These are phyloP conservation scores for Seira sanloemensis DNA, from an alignment of 2,888 invertebrate species.

Conservation along the genomic window DNA sequence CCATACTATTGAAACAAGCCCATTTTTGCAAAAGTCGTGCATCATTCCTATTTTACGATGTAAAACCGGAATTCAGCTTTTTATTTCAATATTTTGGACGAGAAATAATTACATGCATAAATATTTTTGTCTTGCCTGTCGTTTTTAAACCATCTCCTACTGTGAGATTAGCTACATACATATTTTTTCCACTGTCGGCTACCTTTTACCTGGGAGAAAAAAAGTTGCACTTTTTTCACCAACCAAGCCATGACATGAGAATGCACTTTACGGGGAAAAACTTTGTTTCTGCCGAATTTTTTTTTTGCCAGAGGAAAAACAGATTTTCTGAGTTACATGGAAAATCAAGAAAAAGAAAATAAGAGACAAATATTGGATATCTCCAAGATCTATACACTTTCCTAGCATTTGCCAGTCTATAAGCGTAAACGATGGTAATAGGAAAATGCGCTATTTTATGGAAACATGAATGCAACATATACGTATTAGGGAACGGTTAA, in stretches of 20 bases:
- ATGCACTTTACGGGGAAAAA: slow-evolving; percentile 52
- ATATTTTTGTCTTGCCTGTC: slow-evolving; percentile 21
- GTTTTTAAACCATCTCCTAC: slow-evolving; percentile 17
- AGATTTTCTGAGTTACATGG: not conserved
- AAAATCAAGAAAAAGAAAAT: not conserved
- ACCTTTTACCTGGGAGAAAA: slow-evolving; percentile 30
- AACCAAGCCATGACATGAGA: slow-evolving; percentile 59
- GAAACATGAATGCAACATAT: too few relatives aligned
- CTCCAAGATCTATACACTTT: too few relatives aligned
- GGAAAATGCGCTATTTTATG: too few relatives aligned
- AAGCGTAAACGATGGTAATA: too few relatives aligned
- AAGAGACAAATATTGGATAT: not conserved
- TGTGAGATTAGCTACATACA: not conserved
- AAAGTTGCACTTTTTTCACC: slow-evolving; percentile 39
- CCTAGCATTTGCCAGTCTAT: too few relatives aligned
- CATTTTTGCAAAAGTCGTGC: slow-evolving; percentile 3
- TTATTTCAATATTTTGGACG: not conserved
- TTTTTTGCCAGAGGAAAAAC: not conserved
- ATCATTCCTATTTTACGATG: slow-evolving; percentile 3
- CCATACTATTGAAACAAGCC: too few relatives aligned
- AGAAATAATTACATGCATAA: slow-evolving; percentile 11
- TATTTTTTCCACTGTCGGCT: slow-evolving; percentile 13
- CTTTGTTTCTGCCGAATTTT: not conserved
- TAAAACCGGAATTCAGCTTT: slow-evolving; percentile 3
- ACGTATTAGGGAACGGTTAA: too few relatives aligned